Evolutionary conservation across 1,140 invertebrate genomes (phyloP).

Genomic region (Diachasma alloeum): DNA sequence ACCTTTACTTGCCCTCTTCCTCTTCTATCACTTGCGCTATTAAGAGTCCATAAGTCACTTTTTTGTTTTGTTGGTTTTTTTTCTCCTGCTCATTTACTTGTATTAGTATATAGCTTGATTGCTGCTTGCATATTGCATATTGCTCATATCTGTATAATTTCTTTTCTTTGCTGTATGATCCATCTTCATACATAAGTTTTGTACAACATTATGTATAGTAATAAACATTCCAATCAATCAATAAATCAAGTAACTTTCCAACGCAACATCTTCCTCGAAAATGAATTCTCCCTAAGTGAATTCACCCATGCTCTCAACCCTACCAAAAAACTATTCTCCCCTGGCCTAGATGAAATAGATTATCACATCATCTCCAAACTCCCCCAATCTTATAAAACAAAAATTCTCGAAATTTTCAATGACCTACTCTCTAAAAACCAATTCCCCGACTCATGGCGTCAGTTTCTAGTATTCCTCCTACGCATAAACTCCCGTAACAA

Average conservation of each 20-base stretch:
- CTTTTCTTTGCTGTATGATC: no score
- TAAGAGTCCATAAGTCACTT: no score
- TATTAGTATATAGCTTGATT: no score
- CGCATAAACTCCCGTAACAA: neutral
- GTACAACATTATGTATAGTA: no score
- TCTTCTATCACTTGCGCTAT: no score
- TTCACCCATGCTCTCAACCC: neutral
- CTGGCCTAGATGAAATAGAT: constrained; percentile 3
- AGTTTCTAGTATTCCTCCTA: constrained; percentile 28
- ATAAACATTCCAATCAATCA: no score
- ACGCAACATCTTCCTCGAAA: neutral
- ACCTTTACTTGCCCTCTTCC: no score
- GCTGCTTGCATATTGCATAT: no score
- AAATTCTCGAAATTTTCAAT: neutral
- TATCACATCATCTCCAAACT: constrained; percentile 2
- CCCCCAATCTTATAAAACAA: neutral
- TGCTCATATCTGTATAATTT: no score
- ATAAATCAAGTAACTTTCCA: neutral
- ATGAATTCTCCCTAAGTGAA: neutral
- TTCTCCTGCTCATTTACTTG: no score
- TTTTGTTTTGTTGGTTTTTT: no score
- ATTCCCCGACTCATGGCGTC: constrained; percentile 6
- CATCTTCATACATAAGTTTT: no score
- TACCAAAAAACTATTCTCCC: neutral
- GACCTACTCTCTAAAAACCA: neutral